phyloP scores from a whole-genome alignment of 2,797 vertebrate genomes.

The Falco cherrug region DNA sequence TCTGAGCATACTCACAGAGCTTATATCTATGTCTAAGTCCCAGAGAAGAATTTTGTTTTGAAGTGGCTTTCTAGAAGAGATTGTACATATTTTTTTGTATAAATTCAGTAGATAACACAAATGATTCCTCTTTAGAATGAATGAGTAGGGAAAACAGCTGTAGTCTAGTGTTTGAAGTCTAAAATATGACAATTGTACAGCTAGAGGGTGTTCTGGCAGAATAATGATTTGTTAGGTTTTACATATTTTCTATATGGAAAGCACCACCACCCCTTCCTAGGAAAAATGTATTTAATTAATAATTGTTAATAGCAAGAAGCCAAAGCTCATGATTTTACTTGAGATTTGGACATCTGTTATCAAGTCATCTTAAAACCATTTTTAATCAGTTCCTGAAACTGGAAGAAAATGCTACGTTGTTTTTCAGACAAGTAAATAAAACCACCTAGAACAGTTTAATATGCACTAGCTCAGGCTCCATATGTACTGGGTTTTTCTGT shows the following conservation, averaged over 20 bases:
- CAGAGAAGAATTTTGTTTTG: not conserved
- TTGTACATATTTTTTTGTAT: not conserved
- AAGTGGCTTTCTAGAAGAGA: not conserved
- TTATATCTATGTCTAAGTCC: not conserved
- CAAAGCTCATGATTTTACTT: not conserved
- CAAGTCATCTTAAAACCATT: not conserved
- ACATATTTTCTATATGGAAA: not conserved
- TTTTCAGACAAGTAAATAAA: not conserved
- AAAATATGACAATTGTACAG: not conserved
- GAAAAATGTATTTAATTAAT: not conserved
- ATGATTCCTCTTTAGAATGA: not conserved
- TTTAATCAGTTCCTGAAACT: not conserved
- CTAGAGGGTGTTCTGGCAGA: not conserved
- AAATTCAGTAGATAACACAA: not conserved
- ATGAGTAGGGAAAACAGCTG: not conserved
- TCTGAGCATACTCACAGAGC: not conserved
- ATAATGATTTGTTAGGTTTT: not conserved
- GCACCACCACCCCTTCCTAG: not conserved
- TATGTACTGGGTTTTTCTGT: not conserved
- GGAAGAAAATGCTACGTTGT: not conserved
- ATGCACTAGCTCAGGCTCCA: not conserved
- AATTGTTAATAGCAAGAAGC: not conserved
- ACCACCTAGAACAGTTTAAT: not conserved
- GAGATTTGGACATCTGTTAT: not conserved
- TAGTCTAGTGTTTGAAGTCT: not conserved